Conservation (phyloP, 2,113 vertebrate genomes). For the Paradisaea rubra region DNA sequence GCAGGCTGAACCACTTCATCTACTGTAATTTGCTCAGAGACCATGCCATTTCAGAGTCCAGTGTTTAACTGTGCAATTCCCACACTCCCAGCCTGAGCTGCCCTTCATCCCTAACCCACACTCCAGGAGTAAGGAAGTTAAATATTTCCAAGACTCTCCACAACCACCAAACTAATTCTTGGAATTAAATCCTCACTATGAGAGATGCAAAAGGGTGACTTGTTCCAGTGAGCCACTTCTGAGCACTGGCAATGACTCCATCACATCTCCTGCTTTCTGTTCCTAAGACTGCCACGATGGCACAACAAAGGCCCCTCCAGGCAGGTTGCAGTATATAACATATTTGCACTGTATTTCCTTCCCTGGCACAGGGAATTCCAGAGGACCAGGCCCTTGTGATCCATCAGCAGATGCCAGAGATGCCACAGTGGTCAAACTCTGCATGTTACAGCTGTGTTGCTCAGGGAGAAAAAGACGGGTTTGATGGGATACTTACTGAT, state of each 20-base stretch:
- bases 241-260: background rate
- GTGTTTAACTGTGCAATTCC: background rate
- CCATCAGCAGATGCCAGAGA: background rate
- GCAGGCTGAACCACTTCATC: background rate
- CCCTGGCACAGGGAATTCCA: background rate
- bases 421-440: background rate
- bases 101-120: background rate
- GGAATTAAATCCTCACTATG: background rate
- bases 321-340: background rate
- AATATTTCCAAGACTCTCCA: background rate
- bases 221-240: background rate
- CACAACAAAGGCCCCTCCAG: background rate
- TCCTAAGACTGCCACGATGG: background rate
- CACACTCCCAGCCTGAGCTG: background rate
- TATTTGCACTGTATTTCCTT: background rate
- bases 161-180: background rate
- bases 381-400: background rate
- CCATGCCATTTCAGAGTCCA: background rate
- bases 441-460: background rate
- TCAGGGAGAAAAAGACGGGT: background rate
- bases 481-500: slow-evolving; percentile 79
- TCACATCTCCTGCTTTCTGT: background rate
- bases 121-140: background rate
- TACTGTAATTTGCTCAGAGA: background rate
- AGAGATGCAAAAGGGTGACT: background rate